Base-by-base conservation (phyloP, 2,113 vertebrate species). In the Collichthys lucidus region DNA sequence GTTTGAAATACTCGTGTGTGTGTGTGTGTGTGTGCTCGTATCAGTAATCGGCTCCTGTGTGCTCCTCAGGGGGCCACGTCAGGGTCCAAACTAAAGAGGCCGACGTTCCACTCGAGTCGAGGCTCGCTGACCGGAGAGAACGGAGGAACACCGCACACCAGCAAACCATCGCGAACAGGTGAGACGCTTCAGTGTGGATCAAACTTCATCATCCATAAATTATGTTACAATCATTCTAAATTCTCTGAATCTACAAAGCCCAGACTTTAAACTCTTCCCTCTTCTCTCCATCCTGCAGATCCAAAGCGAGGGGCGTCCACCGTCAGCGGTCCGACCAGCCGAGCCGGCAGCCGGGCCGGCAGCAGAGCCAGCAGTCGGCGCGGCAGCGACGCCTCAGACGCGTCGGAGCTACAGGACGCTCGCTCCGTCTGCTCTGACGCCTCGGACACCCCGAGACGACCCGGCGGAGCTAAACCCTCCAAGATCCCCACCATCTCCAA, bases 401-500 rank as follows among this genome's bases (percentile, higher is more conserved):
- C 97, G 2, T 98, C 98, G 0, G 98, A 99, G 88, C 95, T 98
- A 1, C 95, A 98, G 93, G 98, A 99, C 47, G 95, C 97, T 0
- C 97, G 96, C 76, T 99, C 98, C 0, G 97, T 96, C 15, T 98
- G 98, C 86, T 99, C 98, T 0, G 98, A 99, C 90, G 95, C 97
- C 49, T 99, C 98, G 0, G 98, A 99, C 92, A 98, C 97, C 55
- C 98, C 98, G 0, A 95, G 97, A 0, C 87, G 92, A 31, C 96
- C 97, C 0, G 94, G 96, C 0, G 96, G 95, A 1, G 47, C 89
- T 20, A 96, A 94, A 69, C 98, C 98, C 73, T 99, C 98, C 88
- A 99, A 99, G 92, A 99, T 99, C 90, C 98, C 98, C 35, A 99
- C 97, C 88, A 99, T 99, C 91, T 97, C 98, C 69, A 99, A 99